Evolutionary conservation across 2,113 vertebrate species (phyloP), one percentile per base, ranked within the genome.

Genomic region (Phaethornis superciliosus): DNA sequence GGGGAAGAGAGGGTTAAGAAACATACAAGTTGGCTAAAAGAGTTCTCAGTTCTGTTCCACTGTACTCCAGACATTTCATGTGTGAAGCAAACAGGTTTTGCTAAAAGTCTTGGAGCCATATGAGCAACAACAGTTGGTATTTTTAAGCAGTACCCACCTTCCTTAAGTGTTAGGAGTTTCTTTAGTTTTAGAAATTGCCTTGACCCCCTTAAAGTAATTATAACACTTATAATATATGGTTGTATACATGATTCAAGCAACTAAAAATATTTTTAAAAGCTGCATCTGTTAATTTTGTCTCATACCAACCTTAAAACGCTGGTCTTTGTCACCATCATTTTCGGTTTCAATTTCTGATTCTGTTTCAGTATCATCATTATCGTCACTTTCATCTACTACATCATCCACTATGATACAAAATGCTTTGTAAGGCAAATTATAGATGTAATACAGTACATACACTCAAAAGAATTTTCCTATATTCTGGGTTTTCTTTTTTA

Each of bases 301-400:
- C 85, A 79, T 65, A 97, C 98, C 47, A 85, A 98, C 98, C 98
- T 98, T 98, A 96, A 97, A 95, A 75, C 85, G 94, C 59, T 97
- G 97, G 92, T 99, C 98, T 92, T 98, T 98, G 47, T 99, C 99
- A 78, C 99, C 99, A 81, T 99, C 99, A 72, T 98, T 99, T 94
- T 99, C 99, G 0, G 95, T 97, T 94, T 99, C 99, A 52, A 98
- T 97, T 96, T 99, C 99, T 6, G 98, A 97, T 90, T 99, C 99
- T 84, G 97, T 95, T 91, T 99, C 99, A 9, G 86, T 95, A 81
- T 99, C 99, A 82, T 99, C 99, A 0, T 99, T 99, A 97, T 99
- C 99, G 86, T 99, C 99, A 76, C 99, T 99, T 94, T 99, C 99
- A 97, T 99, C 99, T 82, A 99, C 98, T 75, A 99, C 99, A 85